phyloP scores from a whole-genome alignment of 1,140 invertebrate genomes.

The Phocides pigmalion region DNA sequence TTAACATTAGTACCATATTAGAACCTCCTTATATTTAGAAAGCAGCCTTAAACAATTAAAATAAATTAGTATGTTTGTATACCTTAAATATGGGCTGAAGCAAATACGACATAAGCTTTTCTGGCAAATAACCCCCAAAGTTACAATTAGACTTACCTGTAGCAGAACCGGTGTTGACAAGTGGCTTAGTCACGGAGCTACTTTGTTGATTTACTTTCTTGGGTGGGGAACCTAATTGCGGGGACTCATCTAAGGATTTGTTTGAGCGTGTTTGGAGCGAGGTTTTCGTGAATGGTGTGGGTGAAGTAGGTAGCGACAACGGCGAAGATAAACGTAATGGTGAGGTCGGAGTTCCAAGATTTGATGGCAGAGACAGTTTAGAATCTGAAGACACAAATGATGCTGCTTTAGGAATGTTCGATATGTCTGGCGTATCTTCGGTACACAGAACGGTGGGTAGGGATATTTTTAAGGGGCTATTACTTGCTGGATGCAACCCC shows the following conservation, averaged over 20 bases:
- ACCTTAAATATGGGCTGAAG: too few species aligned
- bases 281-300: slow-evolving; percentile 58
- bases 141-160: slow-evolving; percentile 64
- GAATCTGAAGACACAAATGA: slow-evolving; percentile 63
- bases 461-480: slow-evolving; percentile 61
- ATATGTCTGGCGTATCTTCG: slow-evolving; percentile 50
- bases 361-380: slow-evolving; percentile 69
- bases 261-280: slow-evolving; percentile 46
- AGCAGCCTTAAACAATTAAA: too few species aligned
- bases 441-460: slow-evolving; percentile 70
- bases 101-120: neutral
- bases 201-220: slow-evolving; percentile 42
- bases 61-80: too few species aligned
- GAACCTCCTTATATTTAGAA: too few species aligned
- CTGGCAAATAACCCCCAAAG: neutral
- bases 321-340: slow-evolving; percentile 66
- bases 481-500: slow-evolving; percentile 44
- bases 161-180: slow-evolving; percentile 62
- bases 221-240: slow-evolving; percentile 33
- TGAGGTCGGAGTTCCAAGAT: slow-evolving; percentile 69
- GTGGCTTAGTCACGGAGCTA: slow-evolving; percentile 44
- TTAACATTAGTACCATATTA: too few species aligned
- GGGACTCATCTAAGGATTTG: slow-evolving; percentile 49
- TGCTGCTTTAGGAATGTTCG: slow-evolving; percentile 46
- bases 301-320: slow-evolving; percentile 65